Base-by-base conservation (phyloP, 1,140 invertebrate genomes). In the Micrasema longulum region DNA sequence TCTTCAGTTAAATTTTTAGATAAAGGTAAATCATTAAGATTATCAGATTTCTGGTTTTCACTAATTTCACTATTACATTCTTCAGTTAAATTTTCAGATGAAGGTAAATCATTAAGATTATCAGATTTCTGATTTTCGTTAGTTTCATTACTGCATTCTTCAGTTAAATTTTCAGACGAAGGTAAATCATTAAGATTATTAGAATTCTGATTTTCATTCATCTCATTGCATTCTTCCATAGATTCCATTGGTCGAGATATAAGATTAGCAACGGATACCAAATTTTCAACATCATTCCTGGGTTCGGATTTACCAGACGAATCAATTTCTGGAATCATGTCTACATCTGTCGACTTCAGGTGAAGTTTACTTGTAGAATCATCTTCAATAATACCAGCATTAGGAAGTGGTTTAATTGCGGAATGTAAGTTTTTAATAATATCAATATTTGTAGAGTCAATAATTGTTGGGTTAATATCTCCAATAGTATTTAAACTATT, bases 41-140 rank as follows among this genome's bases (percentile, higher is more conserved):
- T 43, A 10, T 43, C 36, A 63, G 14, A 0, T 14, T n/a, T 63
- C 16, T 35, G 10, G 6, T 2, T n/a, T 35, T 3, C 31, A 7
- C 3, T 16, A 16, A 50, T 22, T 20, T 20, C 12, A 7, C 23
- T 20, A 18, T 14, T 14, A 45, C 9, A n/a, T 14, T 45, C 20
- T n/a, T 65, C 47, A 26, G 43, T 52, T 4, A n/a, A 6, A 16
- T 35, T 35, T 31, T 36, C 20, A 48, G 14, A 0, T 65, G n/a
- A n/a, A n/a, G n/a, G n/a, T n/a, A n/a, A n/a, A n/a, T 48, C 62
- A 18, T 5, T 43, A 57, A 69, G n/a, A 55, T 53, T 41, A 35
- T 69, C 66, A 16, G 35, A 6, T n/a, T 20, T 36, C 31, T 57
- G 26, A 1, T 60, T 35, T 4, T 3, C 12, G 20, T 11, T 35